Percentiles rank a stretch among this genome's conserved stretches.
Conservation (phyloP, 2,888 invertebrate species). For the Dolomedes plantarius region DNA sequence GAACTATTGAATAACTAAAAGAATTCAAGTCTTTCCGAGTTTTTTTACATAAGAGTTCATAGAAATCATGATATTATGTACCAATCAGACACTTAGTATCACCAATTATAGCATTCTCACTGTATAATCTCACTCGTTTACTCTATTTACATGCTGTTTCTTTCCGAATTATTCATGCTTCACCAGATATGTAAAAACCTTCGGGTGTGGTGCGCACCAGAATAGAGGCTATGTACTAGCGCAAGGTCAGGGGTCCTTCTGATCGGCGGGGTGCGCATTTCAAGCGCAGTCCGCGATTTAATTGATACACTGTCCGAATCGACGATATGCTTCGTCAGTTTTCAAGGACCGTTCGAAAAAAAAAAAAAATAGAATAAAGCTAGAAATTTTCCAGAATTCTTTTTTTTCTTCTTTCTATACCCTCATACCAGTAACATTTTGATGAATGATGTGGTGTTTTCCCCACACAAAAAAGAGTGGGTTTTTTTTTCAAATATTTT, state of each 20-base stretch:
- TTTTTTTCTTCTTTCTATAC: not conserved
- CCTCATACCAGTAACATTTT: not conserved
- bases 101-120: too few relatives aligned
- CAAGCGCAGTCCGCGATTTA: not conserved
- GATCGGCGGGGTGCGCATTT: not conserved
- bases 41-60: too few relatives aligned
- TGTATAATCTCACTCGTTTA: not conserved
- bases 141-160: not conserved
- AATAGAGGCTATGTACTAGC: not conserved
- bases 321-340: not conserved
- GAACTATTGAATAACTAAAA: too few relatives aligned
- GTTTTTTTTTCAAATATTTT: not conserved
- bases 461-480: not conserved
- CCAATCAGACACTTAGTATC: too few relatives aligned
- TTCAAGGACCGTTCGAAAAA: not conserved
- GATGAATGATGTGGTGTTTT: not conserved
- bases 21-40: too few relatives aligned
- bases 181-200: not conserved
- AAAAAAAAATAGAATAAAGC: not conserved
- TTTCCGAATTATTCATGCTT: not conserved
- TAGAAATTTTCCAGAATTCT: not conserved
- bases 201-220: too few relatives aligned
- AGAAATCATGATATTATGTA: too few relatives aligned
- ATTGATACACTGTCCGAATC: constrained; percentile 1
- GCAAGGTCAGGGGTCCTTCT: not conserved